These are phyloP conservation scores for Musca domestica DNA, from an alignment of 1,140 invertebrate genomes.

Conservation along the genomic window DNA sequence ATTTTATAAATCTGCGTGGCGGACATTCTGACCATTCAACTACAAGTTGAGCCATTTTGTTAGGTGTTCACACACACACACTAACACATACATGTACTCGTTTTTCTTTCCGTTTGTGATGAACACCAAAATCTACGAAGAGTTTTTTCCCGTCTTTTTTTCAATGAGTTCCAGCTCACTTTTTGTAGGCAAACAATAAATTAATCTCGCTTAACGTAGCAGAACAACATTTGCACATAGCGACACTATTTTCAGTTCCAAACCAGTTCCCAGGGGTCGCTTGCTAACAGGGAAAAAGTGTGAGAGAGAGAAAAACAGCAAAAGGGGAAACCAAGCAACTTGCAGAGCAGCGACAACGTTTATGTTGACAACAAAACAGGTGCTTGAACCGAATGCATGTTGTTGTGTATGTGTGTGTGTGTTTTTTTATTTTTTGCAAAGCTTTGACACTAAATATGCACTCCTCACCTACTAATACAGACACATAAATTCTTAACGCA, in stretches of 20 bases:
- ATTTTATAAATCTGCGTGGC: too few relatives aligned
- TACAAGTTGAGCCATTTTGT: too few relatives aligned
- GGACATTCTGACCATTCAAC: too few relatives aligned
- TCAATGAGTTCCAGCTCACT: not conserved
- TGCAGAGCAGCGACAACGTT: not conserved
- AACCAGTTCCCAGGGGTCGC: not conserved
- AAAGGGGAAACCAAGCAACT: not conserved
- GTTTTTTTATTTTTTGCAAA: not conserved
- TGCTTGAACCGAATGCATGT: slow-evolving; percentile 10
- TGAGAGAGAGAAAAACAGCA: not conserved
- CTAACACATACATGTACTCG: not conserved
- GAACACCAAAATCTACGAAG: not conserved
- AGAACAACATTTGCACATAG: slow-evolving; percentile 14
- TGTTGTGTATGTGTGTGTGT: not conserved
- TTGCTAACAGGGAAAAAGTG: not conserved
- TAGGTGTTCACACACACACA: not conserved
- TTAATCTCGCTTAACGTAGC: slow-evolving; percentile 21
- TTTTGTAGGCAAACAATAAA: slow-evolving; percentile 9
- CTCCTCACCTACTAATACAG: too few relatives aligned
- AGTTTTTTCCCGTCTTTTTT: not conserved
- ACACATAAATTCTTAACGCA: too few relatives aligned
- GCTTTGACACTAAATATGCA: too few relatives aligned
- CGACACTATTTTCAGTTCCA: not conserved
- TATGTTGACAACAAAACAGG: slow-evolving; percentile 11
- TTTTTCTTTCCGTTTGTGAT: not conserved